Evolutionary conservation across 1,140 invertebrate species (phyloP), one percentile per base, ranked within the genome.

Genomic region (Drosophila sucinea): DNA sequence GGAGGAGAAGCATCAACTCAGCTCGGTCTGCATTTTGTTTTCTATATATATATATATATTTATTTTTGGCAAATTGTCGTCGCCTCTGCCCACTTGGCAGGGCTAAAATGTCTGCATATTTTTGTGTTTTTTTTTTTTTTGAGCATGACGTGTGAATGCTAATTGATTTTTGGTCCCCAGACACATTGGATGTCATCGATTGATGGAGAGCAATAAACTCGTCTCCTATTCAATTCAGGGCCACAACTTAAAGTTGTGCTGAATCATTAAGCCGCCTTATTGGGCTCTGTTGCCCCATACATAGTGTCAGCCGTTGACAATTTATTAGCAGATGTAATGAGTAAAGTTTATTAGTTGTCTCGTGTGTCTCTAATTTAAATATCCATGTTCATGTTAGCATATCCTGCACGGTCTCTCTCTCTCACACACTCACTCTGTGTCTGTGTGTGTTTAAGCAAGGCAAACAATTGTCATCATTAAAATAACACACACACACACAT

Each of bases 381-480:
- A 80, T 87, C 70, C 84, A 80, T 83, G 84, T 67, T 60, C 51
- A 67, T 67, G 41, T 33, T 44, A 61, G 67, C 67, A 73, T 61
- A 61, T 65, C 54, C 56, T 62, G 61, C 30, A 54, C 63, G 10
- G 1, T 11, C 11, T 38, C 10, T 30, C 35, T 38, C 35, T 38
- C 10, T 38, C 8, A 11, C 58, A 64, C 33, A 10, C 61, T 60
- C 1, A 4, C 29, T 27, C 25, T 55, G 44, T 69, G 41, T 60
- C 10, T 38, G 63, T 67, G 8, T 70, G 65, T 64, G 27, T 63
- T 32, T 64, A 58, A 65, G 84, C 61, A 83, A 87, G 56, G 73
- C 70, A 87, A 87, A 87, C 83, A 89, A 82, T 87, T 87, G 84
- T 87, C 83, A 83, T 87, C 83, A 89, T 87, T 89, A 87, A 89